A percentile compares a stretch with the other conserved stretches of the same genome.
Conservation (phyloP, 2,113 vertebrate genomes). For the Etia nguti region DNA sequence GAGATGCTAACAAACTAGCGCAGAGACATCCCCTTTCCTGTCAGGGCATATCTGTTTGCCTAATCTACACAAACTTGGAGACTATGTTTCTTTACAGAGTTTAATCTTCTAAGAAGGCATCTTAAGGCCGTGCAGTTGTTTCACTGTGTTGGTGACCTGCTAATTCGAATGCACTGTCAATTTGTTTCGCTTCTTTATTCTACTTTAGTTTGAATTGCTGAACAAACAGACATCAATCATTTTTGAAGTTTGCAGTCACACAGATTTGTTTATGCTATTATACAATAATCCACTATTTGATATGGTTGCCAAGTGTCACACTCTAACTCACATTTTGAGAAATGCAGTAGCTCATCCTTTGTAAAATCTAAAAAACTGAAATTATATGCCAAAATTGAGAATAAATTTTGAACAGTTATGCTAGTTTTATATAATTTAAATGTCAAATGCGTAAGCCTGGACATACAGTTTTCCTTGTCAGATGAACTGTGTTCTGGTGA, state of each 20-base stretch:
- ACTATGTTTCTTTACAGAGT: neutral
- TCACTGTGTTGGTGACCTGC: neutral
- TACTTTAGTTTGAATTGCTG: neutral
- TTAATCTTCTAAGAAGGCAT: neutral
- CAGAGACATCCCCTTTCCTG: conserved; percentile 39
- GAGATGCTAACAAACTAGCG: conserved; percentile 13
- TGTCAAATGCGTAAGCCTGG: neutral
- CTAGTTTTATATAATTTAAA: neutral
- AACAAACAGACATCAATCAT: neutral
- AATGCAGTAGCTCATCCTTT: neutral
- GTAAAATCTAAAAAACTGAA: neutral
- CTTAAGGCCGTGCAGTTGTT: neutral
- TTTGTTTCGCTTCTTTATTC: neutral
- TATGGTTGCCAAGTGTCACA: neutral
- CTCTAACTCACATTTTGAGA: neutral
- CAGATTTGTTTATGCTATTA: neutral
- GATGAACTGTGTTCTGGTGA: neutral
- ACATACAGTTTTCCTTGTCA: neutral
- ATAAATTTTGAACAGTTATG: neutral
- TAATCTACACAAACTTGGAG: conserved; percentile 24
- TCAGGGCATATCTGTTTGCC: conserved; percentile 28
- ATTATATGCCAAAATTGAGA: neutral
- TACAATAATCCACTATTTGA: neutral
- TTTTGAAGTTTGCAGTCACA: neutral
- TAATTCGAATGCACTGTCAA: neutral